Base-by-base conservation (phyloP, 30 jellyfish, hydroid and myxozoan species). In the Pelagia noctiluca region DNA sequence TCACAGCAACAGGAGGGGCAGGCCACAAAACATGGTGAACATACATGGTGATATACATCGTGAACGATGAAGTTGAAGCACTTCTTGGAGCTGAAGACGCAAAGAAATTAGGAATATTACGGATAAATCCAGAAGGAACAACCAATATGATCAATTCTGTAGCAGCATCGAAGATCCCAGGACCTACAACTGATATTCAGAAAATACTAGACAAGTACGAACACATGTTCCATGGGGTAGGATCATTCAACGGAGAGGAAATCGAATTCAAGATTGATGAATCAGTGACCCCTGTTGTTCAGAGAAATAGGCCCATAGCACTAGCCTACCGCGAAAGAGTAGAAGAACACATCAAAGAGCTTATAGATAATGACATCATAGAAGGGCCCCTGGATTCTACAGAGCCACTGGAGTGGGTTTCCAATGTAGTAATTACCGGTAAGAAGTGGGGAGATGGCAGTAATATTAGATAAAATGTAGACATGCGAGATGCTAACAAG, bases 291-390 rank as follows among this genome's bases (percentile, higher is more conserved):
- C 80, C 80, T 28, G 80, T 66, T 54, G 61, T 66, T 29, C 80
- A 66, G 80, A 66, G 80, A 1, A 35, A 66, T 24, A 66, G 69
- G 63, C 81, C 63, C 64, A 37, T 68, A 68, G 64, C 63, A 68
- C 63, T 68, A 68, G 86, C 80, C 1, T 75, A 37, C 75, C 75
- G 76, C 7, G 50, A 48, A 19, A 35, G 63, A 75, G 52, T 75
- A 26, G 62, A 53, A 35, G 25, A 75, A 25, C 86, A 75, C 37
- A n/a, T 75, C 24, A 75, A 75, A 25, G 86, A 75, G 75, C 76
- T 75, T 19, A 46, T 19, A 75, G 86, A 75, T 50, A 75, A 75
- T 50, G 80, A 75, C 80, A 75, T 75, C 82, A 75, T 75, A 53
- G 86, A 75, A 50, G 86, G 86, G 10, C 82, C 86, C 19, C 75